Percentiles rank a stretch among this genome's conserved stretches.
These are phyloP conservation scores for Buathra laborator DNA, from an alignment of 2,888 invertebrate genomes.

Conservation along the genomic window DNA sequence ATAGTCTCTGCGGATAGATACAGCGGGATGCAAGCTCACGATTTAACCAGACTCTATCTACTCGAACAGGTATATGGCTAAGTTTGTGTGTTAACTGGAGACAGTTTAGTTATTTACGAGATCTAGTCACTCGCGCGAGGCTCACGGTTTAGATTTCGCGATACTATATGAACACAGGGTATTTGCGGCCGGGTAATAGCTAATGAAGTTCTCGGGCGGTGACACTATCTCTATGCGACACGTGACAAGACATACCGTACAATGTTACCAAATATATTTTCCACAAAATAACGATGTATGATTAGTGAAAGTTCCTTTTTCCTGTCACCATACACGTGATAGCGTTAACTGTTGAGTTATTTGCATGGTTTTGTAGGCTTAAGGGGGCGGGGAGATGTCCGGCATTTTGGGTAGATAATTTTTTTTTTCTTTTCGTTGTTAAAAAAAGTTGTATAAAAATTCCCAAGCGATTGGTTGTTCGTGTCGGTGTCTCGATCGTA, in stretches of 20 bases:
- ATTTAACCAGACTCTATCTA: slow-evolving; percentile 44
- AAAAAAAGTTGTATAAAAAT: too few species aligned
- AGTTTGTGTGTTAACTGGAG: slow-evolving; percentile 58
- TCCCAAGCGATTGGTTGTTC: too few species aligned
- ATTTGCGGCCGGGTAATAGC: slow-evolving; percentile 31
- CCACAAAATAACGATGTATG: neutral
- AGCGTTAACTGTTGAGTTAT: too few species aligned
- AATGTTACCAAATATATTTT: slow-evolving; percentile 7
- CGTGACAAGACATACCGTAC: slow-evolving; percentile 25
- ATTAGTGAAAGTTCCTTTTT: neutral
- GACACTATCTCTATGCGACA: slow-evolving; percentile 37
- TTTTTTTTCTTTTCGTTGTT: too few species aligned
- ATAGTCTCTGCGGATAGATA: slow-evolving; percentile 9
- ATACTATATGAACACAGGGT: slow-evolving; percentile 27
- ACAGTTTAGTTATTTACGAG: slow-evolving; percentile 64
- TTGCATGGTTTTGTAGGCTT: too few species aligned
- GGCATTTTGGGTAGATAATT: too few species aligned
- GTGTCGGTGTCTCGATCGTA: too few species aligned
- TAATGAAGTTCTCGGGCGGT: slow-evolving; percentile 27
- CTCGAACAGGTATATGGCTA: slow-evolving; percentile 20
- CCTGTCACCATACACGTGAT: too few species aligned
- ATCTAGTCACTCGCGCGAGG: slow-evolving; percentile 39
- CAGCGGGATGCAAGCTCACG: slow-evolving; percentile 47
- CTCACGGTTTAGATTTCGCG: slow-evolving; percentile 40
- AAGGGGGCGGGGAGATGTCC: too few species aligned